A percentile compares a stretch with the other conserved stretches of the same genome.
These are phyloP conservation scores for Aplochiton taeniatus DNA, from an alignment of 2,797 vertebrate species.

Conservation along the genomic window DNA sequence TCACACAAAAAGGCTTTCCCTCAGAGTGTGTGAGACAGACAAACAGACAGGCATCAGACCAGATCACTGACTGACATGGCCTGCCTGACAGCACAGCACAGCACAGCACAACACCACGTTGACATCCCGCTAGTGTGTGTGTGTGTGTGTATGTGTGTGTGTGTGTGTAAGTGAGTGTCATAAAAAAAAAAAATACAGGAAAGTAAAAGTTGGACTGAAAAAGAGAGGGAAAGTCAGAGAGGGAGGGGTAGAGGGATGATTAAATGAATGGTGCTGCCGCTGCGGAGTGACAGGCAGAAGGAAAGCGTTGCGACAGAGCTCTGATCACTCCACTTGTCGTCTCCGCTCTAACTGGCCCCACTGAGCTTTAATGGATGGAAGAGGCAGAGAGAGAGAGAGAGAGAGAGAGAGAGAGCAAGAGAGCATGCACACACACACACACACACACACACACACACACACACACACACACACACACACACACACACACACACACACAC, in stretches of 20 bases:
- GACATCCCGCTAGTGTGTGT: too few species aligned
- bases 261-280: not conserved
- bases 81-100: too few species aligned
- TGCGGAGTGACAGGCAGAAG: too few species aligned
- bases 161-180: too few species aligned
- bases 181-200: not conserved
- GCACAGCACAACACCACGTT: too few species aligned
- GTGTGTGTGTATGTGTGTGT: too few species aligned
- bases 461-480: conserved; percentile 5
- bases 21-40: not conserved
- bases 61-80: too few species aligned
- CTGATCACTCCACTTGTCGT: too few species aligned
- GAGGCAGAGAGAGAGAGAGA: conserved; percentile 2
- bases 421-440: not conserved
- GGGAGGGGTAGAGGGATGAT: not conserved
- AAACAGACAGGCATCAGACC: not conserved
- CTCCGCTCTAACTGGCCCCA: too few species aligned
- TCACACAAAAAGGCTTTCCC: too few species aligned
- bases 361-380: conserved; percentile 1
- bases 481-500: not conserved
- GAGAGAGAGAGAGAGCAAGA: not conserved
- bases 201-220: not conserved
- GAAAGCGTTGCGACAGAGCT: too few species aligned
- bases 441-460: conserved; percentile 16
- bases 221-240: not conserved